A percentile compares a stretch with the other conserved stretches of the same genome.
phyloP scores from a whole-genome alignment of 2,797 vertebrate species.

The Gymnopithys bicolor region DNA sequence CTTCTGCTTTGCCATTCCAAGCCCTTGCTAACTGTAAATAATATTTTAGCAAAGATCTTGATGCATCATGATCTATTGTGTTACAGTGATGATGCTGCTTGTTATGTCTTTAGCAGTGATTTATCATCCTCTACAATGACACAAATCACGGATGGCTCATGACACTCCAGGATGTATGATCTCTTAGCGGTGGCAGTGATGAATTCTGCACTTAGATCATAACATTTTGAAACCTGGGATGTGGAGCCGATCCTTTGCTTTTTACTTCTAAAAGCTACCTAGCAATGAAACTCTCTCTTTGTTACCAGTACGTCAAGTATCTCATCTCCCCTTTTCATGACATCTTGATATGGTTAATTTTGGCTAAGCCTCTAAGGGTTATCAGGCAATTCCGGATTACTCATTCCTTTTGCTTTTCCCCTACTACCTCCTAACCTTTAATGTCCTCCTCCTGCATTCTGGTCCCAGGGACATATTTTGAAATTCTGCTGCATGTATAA shows the following conservation, averaged over 20 bases:
- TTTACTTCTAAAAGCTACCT: conserved; percentile 62
- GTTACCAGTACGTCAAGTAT: conserved; percentile 11
- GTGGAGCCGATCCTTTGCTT: conserved; percentile 59
- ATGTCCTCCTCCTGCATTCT: conserved; percentile 70
- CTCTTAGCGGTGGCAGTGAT: conserved; percentile 66
- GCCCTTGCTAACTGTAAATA: conserved; percentile 76
- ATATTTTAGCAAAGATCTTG: conserved; percentile 74
- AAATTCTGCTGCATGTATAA: conserved; percentile 75
- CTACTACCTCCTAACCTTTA: conserved; percentile 66
- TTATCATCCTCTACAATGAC: conserved; percentile 77
- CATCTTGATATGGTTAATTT: not conserved
- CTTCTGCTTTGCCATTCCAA: conserved; percentile 68
- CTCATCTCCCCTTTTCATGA: not conserved
- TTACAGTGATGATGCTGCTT: conserved; percentile 70
- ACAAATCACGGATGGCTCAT: conserved; percentile 75
- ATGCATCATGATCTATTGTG: conserved; percentile 78
- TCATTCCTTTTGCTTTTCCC: conserved; percentile 57
- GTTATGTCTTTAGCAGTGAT: conserved; percentile 76
- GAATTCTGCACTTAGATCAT: conserved; percentile 72
- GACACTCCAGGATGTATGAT: conserved; percentile 72
- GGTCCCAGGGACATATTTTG: conserved; percentile 72
- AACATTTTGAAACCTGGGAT: conserved; percentile 72
- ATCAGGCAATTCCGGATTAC: conserved; percentile 47
- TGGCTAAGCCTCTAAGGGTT: conserved; percentile 35
- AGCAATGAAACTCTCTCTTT: conserved; percentile 42